phyloP scores from a whole-genome alignment of 1,140 invertebrate genomes.

The Spodoptera frugiperda region DNA sequence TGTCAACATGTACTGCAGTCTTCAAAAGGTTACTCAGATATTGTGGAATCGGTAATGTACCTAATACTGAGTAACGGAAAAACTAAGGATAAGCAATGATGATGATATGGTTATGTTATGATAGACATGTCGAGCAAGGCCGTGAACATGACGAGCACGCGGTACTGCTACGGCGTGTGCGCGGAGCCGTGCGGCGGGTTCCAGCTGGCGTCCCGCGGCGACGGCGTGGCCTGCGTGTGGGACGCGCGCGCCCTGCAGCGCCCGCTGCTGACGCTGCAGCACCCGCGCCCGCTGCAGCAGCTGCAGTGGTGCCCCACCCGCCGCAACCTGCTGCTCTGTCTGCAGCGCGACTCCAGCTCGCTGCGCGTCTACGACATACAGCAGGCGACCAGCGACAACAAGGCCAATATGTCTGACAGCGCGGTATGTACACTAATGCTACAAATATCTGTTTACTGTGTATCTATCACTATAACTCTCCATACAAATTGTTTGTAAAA shows the following conservation, averaged over 20 bases:
- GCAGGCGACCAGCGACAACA: conserved; percentile 87
- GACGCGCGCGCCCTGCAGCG: conserved; percentile 95
- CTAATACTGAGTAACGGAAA: background rate
- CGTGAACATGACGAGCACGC: conserved; percentile 91
- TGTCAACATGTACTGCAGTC: background rate
- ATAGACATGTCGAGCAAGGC: conserved; percentile 90
- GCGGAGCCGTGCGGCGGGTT: conserved; percentile 92
- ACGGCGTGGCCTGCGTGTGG: conserved; percentile 94
- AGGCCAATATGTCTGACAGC: conserved; percentile 53
- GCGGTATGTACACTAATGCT: conserved; percentile 50
- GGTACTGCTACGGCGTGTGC: conserved; percentile 93
- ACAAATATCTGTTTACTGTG: too few species aligned
- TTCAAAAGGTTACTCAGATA: background rate
- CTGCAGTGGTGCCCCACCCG: conserved; percentile 96
- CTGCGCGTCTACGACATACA: conserved; percentile 94
- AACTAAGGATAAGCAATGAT: too few species aligned
- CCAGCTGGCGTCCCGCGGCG: conserved; percentile 93
- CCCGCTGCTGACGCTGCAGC: conserved; percentile 91
- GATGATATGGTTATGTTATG: background rate
- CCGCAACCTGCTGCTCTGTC: conserved; percentile 90
- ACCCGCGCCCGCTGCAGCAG: conserved; percentile 90
- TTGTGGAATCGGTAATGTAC: background rate
- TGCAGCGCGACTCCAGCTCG: conserved; percentile 90
- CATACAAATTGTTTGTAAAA: too few species aligned
- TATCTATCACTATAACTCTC: too few species aligned